Evolutionary conservation across 2,797 vertebrate species (phyloP), one percentile per base, ranked within the genome.

Genomic region (Sebastiscus albofasciatus): DNA sequence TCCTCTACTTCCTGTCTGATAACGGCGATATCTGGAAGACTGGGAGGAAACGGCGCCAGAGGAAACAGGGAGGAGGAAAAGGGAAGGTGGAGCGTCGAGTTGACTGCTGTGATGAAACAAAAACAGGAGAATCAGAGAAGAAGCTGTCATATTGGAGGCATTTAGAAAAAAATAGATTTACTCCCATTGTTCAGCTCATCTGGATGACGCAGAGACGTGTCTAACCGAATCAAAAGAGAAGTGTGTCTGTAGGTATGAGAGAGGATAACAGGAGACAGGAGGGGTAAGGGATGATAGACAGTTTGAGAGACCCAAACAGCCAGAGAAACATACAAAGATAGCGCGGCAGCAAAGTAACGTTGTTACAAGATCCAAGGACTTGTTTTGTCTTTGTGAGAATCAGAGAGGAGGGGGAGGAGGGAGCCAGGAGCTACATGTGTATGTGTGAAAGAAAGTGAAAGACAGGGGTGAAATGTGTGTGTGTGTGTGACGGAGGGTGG

Each of bases 1-100:
- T 85, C 77, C 59, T 22, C 82, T 61, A 91, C 77, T 92, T 94
- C 92, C 92, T 92, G 87, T 93, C 77, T 89, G 93, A 93, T 93
- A 90, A 91, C 29, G 5, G 22, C 24, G 13, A 72, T 75, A 66
- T 79, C 77, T 83, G 52, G 73, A 67, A 71, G 84, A 81, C 31
- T 27, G 8, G 69, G 60, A 90, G 89, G 87, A 93, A 93, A 87
- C 87, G 31, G 5, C 81, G 75, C 75, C 81, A 83, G 75, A 42
- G 82, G 84, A 87, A 78, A 79, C 76, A 64, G 66, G 36, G 69
- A 65, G 24, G 26, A 78, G 68, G 78, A 56, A 76, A 73, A 72
- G 59, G 67, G 64, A 55, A 67, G 75, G 72, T 22, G 61, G 59
- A 72, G 61, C 52, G 54, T 59, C 2, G 34, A 39, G 22, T 16